Base-by-base conservation (phyloP, 1,140 invertebrate genomes). In the Hyles vespertilio region DNA sequence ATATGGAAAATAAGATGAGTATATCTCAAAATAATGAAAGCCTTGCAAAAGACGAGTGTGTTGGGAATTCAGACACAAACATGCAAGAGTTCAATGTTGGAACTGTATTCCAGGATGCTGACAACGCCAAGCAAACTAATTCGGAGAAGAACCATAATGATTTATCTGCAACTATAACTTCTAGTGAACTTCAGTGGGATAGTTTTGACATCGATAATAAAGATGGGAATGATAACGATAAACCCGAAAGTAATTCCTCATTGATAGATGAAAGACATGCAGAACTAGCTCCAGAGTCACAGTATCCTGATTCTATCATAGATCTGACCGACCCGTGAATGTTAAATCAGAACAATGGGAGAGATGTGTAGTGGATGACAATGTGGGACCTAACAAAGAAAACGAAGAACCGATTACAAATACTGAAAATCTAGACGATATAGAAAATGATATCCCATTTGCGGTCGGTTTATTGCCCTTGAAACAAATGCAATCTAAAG, bases 401-500 rank as follows among this genome's bases (percentile, higher is more conserved):
- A 74, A 66, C 56, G 49, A 58, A 53, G 12, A 58, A 10, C 53
- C 56, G 5, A 40, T 48, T 48, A 54, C 58, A 45, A 54, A 63
- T 36, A 58, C 56, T 60, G 58, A 65, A 3, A 46, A 51, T 12
- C 46, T 65, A 50, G 65, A 59, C 57, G 68, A 68, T 22, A 59
- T 75, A 47, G 70, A 77, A 50, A 75, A 84, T 48, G 74, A 87
- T 50, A 86, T 89, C 54, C 85, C 85, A 1, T 86, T 67, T 64
- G 85, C 85, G 1, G 84, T 88, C 7, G 85, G 85, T 7, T 64
- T 87, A 11, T 65, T 83, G 8, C 85, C 85, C 33, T 57, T 88
- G 3, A 86, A 85, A 65, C 79, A 80, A 51, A 56, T 69, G 0
- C 70, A 73, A 51, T 48, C 61, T 4, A 57, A 58, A 3, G 81